Evolutionary conservation across 2,113 vertebrate species (phyloP).

Genomic region (Cinclus mexicanus): DNA sequence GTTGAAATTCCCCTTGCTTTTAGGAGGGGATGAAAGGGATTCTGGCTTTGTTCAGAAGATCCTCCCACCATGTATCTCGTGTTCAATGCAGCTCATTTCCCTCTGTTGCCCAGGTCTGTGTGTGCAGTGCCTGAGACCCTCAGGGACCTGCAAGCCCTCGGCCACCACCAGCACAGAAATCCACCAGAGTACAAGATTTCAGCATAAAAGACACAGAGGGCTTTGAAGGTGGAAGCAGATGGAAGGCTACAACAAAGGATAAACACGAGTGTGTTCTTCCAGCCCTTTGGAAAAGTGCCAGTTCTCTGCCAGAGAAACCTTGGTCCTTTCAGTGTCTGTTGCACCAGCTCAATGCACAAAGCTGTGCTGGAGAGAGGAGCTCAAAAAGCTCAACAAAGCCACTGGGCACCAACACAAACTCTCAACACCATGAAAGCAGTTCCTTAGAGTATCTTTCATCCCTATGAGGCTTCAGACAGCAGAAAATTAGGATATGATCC

Average conservation of each 20-base stretch:
- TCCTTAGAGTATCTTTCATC: neutral
- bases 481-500: neutral
- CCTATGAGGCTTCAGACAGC: neutral
- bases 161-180: neutral
- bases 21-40: neutral
- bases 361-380: neutral
- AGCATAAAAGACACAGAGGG: neutral
- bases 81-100: neutral
- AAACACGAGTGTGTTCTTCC: neutral
- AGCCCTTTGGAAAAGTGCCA: neutral
- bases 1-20: neutral
- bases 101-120: neutral
- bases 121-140: neutral
- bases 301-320: neutral
- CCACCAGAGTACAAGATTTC: neutral
- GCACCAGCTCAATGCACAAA: neutral
- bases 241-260: neutral
- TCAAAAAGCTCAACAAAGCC: neutral
- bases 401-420: neutral
- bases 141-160: neutral
- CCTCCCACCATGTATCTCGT: accelerated
- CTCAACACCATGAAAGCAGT: neutral
- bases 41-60: neutral
- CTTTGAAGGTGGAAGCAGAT: neutral
- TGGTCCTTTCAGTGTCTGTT: neutral